These are phyloP conservation scores for Kobus ellipsiprymnus DNA, from an alignment of 2,113 vertebrate genomes.

Conservation along the genomic window DNA sequence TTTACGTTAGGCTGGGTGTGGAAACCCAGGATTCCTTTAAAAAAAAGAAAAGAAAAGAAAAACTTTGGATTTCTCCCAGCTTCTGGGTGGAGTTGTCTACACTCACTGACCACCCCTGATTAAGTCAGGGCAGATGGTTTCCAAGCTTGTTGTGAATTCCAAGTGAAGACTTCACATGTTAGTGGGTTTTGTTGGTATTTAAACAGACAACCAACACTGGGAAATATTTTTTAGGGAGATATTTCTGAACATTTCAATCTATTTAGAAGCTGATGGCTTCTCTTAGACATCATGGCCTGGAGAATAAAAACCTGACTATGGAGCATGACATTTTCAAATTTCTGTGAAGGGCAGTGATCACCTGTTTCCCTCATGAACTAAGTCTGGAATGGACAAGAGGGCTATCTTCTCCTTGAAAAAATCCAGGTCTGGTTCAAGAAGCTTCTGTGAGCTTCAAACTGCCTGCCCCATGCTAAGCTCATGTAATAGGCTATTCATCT, in stretches of 20 bases:
- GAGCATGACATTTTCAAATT: background rate
- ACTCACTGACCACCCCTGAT: background rate
- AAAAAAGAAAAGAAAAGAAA: background rate
- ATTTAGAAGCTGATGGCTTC: background rate
- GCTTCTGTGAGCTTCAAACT: background rate
- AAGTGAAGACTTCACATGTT: background rate
- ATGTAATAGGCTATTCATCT: background rate
- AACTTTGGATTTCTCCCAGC: background rate
- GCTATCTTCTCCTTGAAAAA: background rate
- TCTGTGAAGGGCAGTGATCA: background rate
- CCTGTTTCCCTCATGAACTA: background rate
- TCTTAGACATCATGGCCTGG: background rate
- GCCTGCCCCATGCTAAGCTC: background rate
- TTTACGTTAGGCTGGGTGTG: background rate
- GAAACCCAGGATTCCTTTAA: background rate
- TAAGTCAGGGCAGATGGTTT: background rate
- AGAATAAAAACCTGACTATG: background rate
- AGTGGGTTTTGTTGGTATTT: background rate
- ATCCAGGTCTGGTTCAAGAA: background rate
- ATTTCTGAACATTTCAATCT: slow-evolving; percentile 19
- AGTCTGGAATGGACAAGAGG: background rate
- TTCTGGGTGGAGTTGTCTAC: background rate
- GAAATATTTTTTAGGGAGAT: background rate
- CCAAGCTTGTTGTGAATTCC: background rate
- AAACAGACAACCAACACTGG: slow-evolving; percentile 8